Conservation (phyloP, 35 echinoderm and acorn worm genomes). For the Stichopus chloronotus region DNA sequence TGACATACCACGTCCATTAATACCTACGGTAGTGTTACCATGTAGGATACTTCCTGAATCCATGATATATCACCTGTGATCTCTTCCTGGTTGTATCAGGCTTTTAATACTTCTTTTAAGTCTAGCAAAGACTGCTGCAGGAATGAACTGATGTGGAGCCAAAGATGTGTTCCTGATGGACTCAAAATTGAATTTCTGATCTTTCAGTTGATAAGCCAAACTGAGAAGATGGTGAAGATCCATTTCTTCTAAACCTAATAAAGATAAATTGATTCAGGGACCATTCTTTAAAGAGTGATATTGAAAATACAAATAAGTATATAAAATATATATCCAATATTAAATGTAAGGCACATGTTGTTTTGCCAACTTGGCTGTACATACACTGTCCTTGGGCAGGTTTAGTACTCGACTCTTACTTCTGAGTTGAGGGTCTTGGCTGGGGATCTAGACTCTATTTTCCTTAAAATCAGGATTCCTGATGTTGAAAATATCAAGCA, state of each 20-base stretch:
- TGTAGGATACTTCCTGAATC: too few species aligned
- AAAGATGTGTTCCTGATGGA: conserved; percentile 60
- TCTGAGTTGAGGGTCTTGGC: too few species aligned
- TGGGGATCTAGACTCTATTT: too few species aligned
- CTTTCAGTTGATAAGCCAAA: conserved; percentile 53
- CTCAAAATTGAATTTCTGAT: conserved; percentile 69
- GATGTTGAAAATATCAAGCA: too few species aligned
- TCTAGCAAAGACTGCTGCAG: conserved; percentile 77
- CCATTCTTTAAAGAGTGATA: not conserved
- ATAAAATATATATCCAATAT: too few species aligned
- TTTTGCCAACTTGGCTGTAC: not conserved
- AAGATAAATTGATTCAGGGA: not conserved
- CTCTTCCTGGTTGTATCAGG: conserved; percentile 74
- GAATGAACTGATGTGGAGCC: conserved; percentile 64
- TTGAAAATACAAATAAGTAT: not conserved
- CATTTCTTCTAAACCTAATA: conserved; percentile 85
- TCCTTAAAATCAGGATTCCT: too few species aligned
- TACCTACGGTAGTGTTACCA: too few species aligned
- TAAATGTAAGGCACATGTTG: not conserved
- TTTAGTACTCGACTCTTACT: too few species aligned
- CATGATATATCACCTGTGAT: conserved; percentile 7
- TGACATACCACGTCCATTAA: too few species aligned
- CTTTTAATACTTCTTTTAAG: conserved; percentile 74
- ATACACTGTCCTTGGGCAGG: too few species aligned
- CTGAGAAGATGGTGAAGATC: conserved; percentile 93